Base-by-base conservation (phyloP, 2,888 invertebrate genomes). In the Noctuana brunneofusca region DNA sequence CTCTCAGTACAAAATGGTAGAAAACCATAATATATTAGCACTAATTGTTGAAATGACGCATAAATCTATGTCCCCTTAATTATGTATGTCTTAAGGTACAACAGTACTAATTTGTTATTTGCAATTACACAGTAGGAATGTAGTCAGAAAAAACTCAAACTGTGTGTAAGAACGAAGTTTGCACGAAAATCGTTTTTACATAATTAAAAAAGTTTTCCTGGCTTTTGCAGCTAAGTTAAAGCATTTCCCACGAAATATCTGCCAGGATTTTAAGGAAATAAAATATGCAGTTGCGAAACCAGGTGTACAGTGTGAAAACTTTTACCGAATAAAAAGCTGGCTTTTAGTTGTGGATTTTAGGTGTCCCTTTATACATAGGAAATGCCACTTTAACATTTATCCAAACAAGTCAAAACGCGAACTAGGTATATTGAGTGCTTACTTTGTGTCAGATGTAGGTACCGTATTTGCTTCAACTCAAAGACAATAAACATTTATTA, bases 201-300 rank as follows among this genome's bases (percentile, higher is more conserved):
- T 57, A 32, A 55, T 55, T 30, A 55, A 43, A 55, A 55, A 55
- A 55, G 55, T 55, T 55, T 55, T 30, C 30, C 43, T 24, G 20
- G 24, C 22, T 49, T 55, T 38, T 27, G 14, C 38, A 55, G 41
- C 27, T 43, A 55, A 43, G 43, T 43, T 43, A 43, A 55, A 55
- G 30, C 27, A 27, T 43, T 55, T 43, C 27, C 55, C 43, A 43
- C 43, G 43, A 43, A 55, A 55, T 55, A 55, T 55, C 55, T 27
- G 55, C 55, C 16, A 24, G 43, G 43, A 41, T 55, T 43, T 55
- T 43, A 55, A 27, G 55, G 16, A 30, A 43, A 55, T 55, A 43
- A 43, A 43, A 43, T 43, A 43, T 55, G 55, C 55, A 55, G 55
- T 55, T 43, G 27, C 55, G 43, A 55, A 55, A 55, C 41, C 54